A percentile compares a stretch with the other conserved stretches of the same genome.
Conservation (phyloP, 2,113 vertebrate species). For the Platichthys stellatus region DNA sequence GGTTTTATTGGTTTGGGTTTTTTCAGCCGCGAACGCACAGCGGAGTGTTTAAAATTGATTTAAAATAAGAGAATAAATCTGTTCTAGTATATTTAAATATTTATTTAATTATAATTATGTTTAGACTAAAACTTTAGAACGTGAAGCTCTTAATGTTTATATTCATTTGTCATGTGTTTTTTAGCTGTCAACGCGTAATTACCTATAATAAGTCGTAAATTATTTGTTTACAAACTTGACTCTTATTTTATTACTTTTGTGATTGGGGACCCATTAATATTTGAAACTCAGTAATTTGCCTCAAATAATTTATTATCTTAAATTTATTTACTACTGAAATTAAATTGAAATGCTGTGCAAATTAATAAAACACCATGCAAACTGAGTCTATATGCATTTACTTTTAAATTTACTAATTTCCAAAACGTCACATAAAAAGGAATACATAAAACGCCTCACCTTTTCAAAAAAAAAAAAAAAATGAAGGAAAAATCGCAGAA, state of each 20-base stretch:
- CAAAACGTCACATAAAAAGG: neutral
- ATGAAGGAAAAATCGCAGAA: neutral
- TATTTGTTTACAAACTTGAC: too few species aligned
- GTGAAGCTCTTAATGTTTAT: neutral
- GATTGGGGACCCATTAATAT: neutral
- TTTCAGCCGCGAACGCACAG: conserved; percentile 23
- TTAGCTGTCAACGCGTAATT: neutral
- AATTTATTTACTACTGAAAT: too few species aligned
- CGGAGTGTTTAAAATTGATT: neutral
- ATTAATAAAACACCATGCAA: too few species aligned
- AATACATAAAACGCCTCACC: conserved; percentile 43
- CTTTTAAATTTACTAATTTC: too few species aligned
- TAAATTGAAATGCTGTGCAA: too few species aligned
- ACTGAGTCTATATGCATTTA: too few species aligned
- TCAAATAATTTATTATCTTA: neutral
- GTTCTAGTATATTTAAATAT: neutral
- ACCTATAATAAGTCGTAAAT: neutral
- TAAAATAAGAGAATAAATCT: neutral
- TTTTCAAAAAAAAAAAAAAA: conserved; percentile 18
- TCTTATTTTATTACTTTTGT: neutral
- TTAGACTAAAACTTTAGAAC: neutral
- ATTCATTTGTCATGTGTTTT: neutral
- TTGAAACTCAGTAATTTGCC: neutral
- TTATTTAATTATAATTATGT: neutral
- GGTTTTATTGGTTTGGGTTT: conserved; percentile 28